Evolutionary conservation across 2,113 vertebrate genomes (phyloP).

Genomic region (Rhineura floridana): DNA sequence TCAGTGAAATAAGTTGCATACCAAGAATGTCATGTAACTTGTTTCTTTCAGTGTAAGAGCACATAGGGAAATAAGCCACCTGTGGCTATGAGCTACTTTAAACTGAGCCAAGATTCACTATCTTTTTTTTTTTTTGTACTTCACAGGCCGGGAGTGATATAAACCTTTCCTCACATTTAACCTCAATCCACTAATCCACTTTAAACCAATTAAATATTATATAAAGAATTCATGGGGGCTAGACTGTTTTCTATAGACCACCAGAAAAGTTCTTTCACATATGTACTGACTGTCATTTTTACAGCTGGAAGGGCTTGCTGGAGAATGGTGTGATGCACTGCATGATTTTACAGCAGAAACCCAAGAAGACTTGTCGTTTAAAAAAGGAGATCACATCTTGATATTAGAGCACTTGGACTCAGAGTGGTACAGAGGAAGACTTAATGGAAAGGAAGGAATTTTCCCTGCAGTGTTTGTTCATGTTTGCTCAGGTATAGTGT

Average conservation of each 20-base stretch:
- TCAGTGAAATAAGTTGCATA: background rate
- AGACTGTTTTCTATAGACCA: background rate
- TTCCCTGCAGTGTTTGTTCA: conserved; percentile 87
- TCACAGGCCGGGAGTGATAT: background rate
- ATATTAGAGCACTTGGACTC: conserved; percentile 80
- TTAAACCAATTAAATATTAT: conserved; percentile 8
- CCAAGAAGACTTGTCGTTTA: conserved; percentile 85
- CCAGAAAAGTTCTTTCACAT: background rate
- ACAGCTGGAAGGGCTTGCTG: conserved; percentile 59
- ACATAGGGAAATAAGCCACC: background rate
- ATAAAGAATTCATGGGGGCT: conserved; percentile 1
- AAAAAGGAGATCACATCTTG: conserved; percentile 86
- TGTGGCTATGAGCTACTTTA: background rate
- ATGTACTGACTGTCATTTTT: conserved; percentile 45
- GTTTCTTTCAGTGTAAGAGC: background rate
- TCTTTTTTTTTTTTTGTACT: background rate
- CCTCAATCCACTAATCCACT: background rate
- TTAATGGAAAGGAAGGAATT: conserved; percentile 85
- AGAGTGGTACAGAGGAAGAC: conserved; percentile 86
- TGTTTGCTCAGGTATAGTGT: conserved; percentile 76
- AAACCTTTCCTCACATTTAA: background rate
- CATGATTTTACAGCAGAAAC: conserved; percentile 87
- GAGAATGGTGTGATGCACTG: conserved; percentile 86
- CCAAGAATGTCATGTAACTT: background rate
- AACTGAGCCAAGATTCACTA: background rate